Conservation (phyloP, 2,888 invertebrate genomes). For the Andrena haemorrhoa region DNA sequence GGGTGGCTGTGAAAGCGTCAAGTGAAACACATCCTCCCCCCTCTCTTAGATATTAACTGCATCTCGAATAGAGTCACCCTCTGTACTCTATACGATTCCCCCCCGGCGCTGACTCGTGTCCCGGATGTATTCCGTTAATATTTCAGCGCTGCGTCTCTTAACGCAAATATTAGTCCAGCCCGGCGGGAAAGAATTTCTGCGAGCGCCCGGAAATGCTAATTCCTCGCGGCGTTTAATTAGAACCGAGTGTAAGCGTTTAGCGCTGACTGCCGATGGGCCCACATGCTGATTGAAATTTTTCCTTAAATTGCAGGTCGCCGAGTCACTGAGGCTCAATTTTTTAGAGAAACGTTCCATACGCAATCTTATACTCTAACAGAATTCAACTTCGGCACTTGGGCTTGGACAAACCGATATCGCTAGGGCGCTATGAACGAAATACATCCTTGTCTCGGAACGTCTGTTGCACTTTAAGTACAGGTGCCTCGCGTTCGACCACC, state of each 20-base stretch:
- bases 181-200: not conserved
- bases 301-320: no score
- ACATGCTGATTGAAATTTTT: not conserved
- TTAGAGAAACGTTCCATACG: no score
- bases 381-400: not conserved
- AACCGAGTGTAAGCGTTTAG: no score
- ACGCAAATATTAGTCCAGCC: not conserved
- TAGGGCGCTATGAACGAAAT: conserved; percentile 5
- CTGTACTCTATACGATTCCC: not conserved
- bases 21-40: not conserved
- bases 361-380: not conserved
- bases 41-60: not conserved
- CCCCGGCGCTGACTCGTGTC: not conserved
- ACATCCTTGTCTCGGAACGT: not conserved
- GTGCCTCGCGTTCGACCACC: not conserved
- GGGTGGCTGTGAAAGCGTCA: not conserved
- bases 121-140: conserved; percentile 22
- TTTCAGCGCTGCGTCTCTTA: not conserved
- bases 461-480: conserved; percentile 13
- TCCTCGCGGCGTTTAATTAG: not conserved
- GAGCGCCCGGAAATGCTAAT: not conserved
- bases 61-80: not conserved
- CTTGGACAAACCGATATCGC: not conserved
- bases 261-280: not conserved
- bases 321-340: no score